Base-by-base conservation (phyloP, 2,113 vertebrate genomes). In the Megaceryle torquata region DNA sequence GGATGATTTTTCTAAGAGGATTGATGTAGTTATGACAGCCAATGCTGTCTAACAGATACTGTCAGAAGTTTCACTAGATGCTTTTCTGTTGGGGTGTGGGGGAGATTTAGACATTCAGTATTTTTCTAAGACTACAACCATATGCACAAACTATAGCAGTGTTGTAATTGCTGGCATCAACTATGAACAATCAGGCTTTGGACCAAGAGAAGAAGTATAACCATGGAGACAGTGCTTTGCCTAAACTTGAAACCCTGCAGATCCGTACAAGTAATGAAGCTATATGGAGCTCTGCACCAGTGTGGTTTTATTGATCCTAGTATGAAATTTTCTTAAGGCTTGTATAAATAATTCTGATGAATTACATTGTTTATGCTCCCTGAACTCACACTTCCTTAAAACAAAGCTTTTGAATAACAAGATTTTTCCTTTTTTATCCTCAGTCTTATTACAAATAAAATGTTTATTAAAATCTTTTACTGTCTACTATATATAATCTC, bases 231-330 rank as follows among this genome's bases (percentile, higher is more conserved):
- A 3, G 7, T 78, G 28, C 11, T 71, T 10, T 35, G 25, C 11
- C 19, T 24, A 59, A 77, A 78, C 13, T 25, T 9, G 13, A 89
- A 89, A 75, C 8, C 13, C 46, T 60, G 48, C 39, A 70, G 25
- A n/a, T 84, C 51, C 31, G 14, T n/a, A n/a, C 5, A 24, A 53
- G 4, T 18, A 37, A 37, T 54, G 21, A 59, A 31, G 10, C 5
- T 71, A 15, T 6, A 4, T 12, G 13, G 37, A 76, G 4, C 6
- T 84, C 37, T 77, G 9, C 18, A 37, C 4, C 10, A 44, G 2
- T 11, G 9, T 25, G 21, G 2, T 10, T 63, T 2, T 17, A 17
- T 8, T 17, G 5, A 7, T 26, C 0, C 5, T 26, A 21, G 4
- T 39, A 57, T 64, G 8, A 33, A 50, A 56, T 68, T 21, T 41